Evolutionary conservation across 2,797 vertebrate species (phyloP).

Genomic region (Phrynocephalus guinanensis): DNA sequence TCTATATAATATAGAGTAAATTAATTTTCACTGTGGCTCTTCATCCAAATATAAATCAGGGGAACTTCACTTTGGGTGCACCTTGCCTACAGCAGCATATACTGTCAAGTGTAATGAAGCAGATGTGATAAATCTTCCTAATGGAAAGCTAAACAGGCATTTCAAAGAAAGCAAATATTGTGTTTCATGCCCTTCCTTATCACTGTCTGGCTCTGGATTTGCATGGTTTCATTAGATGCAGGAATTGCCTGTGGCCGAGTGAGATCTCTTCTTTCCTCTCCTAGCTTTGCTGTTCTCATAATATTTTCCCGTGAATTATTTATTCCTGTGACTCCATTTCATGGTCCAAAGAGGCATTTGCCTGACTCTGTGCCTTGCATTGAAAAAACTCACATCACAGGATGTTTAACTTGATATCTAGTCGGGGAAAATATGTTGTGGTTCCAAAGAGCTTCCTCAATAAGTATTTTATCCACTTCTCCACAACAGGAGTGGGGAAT

Average conservation of each 20-base stretch:
- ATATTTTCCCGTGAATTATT: neutral
- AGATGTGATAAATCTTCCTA: slow-evolving; percentile 12
- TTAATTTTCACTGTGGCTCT: slow-evolving; percentile 12
- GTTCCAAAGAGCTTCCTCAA: accelerated
- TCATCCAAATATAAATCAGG: neutral
- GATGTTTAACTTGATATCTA: neutral
- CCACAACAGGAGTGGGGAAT: neutral
- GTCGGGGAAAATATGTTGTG: neutral
- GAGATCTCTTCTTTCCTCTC: accelerated
- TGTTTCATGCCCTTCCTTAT: neutral
- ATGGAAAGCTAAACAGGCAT: neutral
- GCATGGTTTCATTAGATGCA: neutral
- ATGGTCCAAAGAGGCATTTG: neutral
- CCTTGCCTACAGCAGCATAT: slow-evolving; percentile 25
- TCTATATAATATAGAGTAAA: slow-evolving; percentile 12
- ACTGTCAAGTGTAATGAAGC: neutral
- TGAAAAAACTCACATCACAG: neutral
- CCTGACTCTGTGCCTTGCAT: neutral
- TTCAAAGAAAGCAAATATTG: slow-evolving; percentile 9
- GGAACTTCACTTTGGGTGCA: neutral
- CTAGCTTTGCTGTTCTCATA: neutral
- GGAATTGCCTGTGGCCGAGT: neutral
- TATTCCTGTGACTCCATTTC: neutral
- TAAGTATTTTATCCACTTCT: neutral
- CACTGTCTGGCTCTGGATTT: neutral